These are phyloP conservation scores for Virgularia gustaviana DNA, from an alignment of 92 coral and sea anemone species.

Conservation along the genomic window DNA sequence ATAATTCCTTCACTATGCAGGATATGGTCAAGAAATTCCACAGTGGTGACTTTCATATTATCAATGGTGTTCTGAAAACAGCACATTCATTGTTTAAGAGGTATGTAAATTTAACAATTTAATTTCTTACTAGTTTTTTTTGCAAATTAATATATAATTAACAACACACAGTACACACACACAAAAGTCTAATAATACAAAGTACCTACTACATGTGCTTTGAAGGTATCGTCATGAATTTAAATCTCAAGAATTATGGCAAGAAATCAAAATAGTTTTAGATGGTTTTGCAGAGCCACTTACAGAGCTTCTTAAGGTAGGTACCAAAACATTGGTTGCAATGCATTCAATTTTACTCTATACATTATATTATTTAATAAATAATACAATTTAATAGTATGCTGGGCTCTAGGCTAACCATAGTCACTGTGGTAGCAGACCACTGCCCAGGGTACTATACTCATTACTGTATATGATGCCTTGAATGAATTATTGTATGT, in stretches of 20 bases:
- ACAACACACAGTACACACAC: background rate
- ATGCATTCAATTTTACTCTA: background rate
- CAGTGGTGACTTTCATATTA: constrained; percentile 77
- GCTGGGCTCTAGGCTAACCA: no score
- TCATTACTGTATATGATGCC: no score
- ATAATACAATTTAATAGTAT: no score
- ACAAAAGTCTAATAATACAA: no score
- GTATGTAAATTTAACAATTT: constrained; percentile 30
- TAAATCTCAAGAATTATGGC: constrained; percentile 97
- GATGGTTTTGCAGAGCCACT: constrained; percentile 86
- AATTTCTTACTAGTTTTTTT: background rate
- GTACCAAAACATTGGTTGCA: background rate
- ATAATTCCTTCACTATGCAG: constrained; percentile 28
- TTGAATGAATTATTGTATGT: no score
- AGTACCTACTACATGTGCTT: no score
- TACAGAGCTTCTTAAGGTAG: constrained; percentile 77
- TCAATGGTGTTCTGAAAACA: constrained; percentile 92
- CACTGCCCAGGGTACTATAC: background rate
- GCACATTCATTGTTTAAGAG: constrained; percentile 96
- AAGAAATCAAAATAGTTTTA: constrained; percentile 87
- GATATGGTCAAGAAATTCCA: constrained; percentile 77
- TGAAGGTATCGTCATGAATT: constrained; percentile 98
- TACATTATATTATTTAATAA: background rate
- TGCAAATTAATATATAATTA: background rate
- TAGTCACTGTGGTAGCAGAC: background rate